Evolutionary conservation across 1,140 invertebrate species (phyloP), one percentile per base, ranked within the genome.

Genomic region (Bombus confusus): DNA sequence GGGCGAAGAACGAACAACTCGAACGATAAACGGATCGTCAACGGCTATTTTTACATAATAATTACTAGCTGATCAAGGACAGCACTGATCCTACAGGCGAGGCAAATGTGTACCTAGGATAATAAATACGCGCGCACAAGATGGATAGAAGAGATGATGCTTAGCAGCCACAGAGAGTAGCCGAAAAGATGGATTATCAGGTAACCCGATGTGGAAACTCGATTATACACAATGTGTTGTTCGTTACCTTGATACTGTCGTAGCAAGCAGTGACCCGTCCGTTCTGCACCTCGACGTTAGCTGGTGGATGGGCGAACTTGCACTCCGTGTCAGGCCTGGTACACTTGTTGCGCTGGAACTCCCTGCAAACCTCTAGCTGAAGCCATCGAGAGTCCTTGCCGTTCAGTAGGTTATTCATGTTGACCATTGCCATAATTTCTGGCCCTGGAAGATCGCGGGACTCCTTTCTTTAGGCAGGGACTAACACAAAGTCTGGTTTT

Each of bases 351-450:
- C 99, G 97, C 96, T 99, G 99, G 96, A 99, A 99, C 96, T 99
- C 99, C 85, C 99, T 97, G 96, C 99, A 99, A 94, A 99, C 99
- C 96, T 99, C 99, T 94, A 99, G 96, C 95, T 99, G 99, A 87
- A 99, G 97, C 99, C 99, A 99, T 93, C 99, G 97, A 87, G 99
- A 99, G 96, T 99, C 99, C 96, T 99, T 99, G 92, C 98, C 98
- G 96, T 99, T 99, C 88, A 99, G 96, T 93, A 99, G 96, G 96
- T 98, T 99, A 96, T 98, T 98, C 97, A 99, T 98, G 96, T 98
- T 99, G 94, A 99, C 98, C 98, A 99, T 98, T 95, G 98, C 98
- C 98, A 98, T 98, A 96, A 90, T 92, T 92, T 86, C 83, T 87
- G 47, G 72, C 86, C 85, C 62, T 82, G 89, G 84, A 91, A 90